These are phyloP conservation scores for Amphiura filiformis DNA, from an alignment of 35 echinoderm and acorn worm species.

Conservation along the genomic window DNA sequence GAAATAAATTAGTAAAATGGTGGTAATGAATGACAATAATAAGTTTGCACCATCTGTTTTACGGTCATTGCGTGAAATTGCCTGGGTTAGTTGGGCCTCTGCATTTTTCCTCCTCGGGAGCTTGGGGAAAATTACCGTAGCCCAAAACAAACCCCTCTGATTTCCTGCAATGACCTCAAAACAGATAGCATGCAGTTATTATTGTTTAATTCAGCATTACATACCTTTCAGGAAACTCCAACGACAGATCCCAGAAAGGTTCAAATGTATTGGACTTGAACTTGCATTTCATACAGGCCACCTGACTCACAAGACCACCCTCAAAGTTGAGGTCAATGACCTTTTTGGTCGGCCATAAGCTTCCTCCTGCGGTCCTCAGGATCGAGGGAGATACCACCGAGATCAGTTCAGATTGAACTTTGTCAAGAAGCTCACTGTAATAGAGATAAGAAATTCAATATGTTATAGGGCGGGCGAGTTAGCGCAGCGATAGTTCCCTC, in stretches of 20 bases:
- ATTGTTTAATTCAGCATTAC: background rate
- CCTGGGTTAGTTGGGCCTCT: background rate
- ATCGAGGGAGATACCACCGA: slow-evolving; percentile 34
- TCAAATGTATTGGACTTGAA: slow-evolving; percentile 93
- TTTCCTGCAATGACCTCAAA: no score
- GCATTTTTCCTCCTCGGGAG: no score
- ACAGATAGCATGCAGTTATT: no score
- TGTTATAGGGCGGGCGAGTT: no score
- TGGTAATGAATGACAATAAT: no score
- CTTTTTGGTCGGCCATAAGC: slow-evolving; percentile 40
- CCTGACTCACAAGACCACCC: slow-evolving; percentile 82
- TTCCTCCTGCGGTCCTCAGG: slow-evolving; percentile 28
- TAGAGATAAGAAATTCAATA: background rate
- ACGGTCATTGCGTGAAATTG: no score
- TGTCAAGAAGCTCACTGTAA: slow-evolving; percentile 84
- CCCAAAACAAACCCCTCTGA: no score
- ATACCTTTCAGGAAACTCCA: slow-evolving; percentile 94
- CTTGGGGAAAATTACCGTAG: no score
- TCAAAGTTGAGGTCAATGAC: slow-evolving; percentile 81
- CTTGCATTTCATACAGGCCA: slow-evolving; percentile 66
- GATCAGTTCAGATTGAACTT: slow-evolving; percentile 77
- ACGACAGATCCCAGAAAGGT: slow-evolving; percentile 85
- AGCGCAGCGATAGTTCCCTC: no score
- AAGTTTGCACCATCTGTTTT: no score
- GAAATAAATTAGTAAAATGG: no score